Evolutionary conservation across 2,113 vertebrate genomes (phyloP).

Genomic region (Sander vitreus): DNA sequence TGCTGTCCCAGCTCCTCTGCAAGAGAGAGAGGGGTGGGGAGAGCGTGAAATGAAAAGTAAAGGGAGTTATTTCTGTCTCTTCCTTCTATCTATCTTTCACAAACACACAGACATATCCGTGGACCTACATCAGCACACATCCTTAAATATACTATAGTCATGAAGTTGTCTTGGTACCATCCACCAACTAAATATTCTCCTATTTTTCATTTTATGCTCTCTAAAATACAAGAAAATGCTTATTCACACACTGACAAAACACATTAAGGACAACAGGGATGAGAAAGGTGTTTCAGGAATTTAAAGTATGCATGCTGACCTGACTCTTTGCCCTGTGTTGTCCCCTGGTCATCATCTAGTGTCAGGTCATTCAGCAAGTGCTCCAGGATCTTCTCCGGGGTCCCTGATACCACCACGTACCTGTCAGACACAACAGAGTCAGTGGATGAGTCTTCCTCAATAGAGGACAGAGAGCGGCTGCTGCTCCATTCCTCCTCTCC

Average conservation of each 20-base stretch:
- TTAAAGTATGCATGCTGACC: slow-evolving; percentile 82
- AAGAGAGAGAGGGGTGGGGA: not conserved
- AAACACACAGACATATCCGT: slow-evolving; percentile 13
- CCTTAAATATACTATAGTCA: not conserved
- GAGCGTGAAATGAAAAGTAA: slow-evolving; percentile 39
- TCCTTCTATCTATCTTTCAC: slow-evolving; percentile 2
- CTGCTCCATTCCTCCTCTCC: slow-evolving; percentile 89
- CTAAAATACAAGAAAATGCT: not conserved
- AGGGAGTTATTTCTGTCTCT: slow-evolving; percentile 17
- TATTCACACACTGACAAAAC: not conserved
- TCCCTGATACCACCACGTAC: slow-evolving; percentile 93
- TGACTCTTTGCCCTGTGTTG: slow-evolving; percentile 88
- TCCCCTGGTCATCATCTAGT: slow-evolving; percentile 86
- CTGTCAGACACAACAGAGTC: slow-evolving; percentile 94
- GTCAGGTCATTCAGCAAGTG: slow-evolving; percentile 92
- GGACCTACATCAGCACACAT: not conserved
- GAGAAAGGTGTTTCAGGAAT: slow-evolving; percentile 1
- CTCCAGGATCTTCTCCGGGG: slow-evolving; percentile 96
- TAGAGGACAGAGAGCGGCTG: slow-evolving; percentile 94
- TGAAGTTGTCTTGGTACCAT: slow-evolving; percentile 16
- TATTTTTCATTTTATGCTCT: not conserved
- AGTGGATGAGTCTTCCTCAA: slow-evolving; percentile 90
- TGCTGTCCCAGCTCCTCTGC: slow-evolving; percentile 40
- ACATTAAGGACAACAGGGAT: not conserved
- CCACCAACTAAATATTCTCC: not conserved